Evolutionary conservation across 2,113 vertebrate genomes (phyloP), one percentile per base, ranked within the genome.

Genomic region (Hystrix brachyura): DNA sequence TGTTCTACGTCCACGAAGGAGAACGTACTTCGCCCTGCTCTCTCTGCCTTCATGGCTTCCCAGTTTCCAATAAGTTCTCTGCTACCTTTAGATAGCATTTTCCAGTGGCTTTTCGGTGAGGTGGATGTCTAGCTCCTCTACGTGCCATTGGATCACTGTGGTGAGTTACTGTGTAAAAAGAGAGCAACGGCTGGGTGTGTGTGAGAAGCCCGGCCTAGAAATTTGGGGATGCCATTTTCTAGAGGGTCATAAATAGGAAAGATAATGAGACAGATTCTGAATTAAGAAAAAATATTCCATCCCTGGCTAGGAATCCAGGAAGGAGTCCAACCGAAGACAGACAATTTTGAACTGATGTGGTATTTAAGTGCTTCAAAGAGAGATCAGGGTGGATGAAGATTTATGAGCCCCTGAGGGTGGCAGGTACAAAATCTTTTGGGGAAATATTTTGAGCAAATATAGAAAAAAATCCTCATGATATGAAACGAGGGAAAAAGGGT

Each of bases 71-170:
- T 11, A 62, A 62, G 15, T 21, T 59, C 12, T 76, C 29, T 12
- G 19, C 8, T 25, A 72, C 71, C 4, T 23, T 72, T 43, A 19
- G 7, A 10, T 23, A 72, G 21, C 43, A 11, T 11, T 38, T 72
- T 38, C 34, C 18, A 21, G n/a, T 29, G 53, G 15, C 69, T 71
- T 76, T 89, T 34, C 72, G 27, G 0, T 1, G 19, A 51, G 12
- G 38, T n/a, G 10, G n/a, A 59, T 12, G 15, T 21, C 10, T 19
- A 5, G 17, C 43, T 25, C 6, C 1, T 51, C 8, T 7, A 2
- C 5, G 4, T 4, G 55, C 23, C 12, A 34, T 10, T 2, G 0
- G 3, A 62, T 19, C 1, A 34, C 7, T 21, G 11, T 29, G 13
- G 27, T 25, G 29, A 62, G 27, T 62, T 62, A 59, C 7, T 18